Evolutionary conservation across 2,797 vertebrate genomes (phyloP).

Genomic region (Eospalax fontanierii): DNA sequence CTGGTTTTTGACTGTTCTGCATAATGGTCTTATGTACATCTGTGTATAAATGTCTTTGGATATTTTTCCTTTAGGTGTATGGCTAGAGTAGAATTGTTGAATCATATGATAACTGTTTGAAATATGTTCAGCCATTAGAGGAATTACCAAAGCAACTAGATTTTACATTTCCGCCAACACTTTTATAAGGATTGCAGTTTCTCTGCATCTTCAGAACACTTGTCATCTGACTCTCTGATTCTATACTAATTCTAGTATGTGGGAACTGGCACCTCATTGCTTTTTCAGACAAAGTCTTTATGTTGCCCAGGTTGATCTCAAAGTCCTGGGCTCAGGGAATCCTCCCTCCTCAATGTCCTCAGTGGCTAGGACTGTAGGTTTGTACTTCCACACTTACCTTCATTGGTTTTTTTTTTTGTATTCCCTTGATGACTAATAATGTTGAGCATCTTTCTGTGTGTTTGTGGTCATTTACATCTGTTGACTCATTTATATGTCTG

Average conservation of each 20-base stretch:
- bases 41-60: not conserved
- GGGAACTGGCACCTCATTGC: not conserved
- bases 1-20: not conserved
- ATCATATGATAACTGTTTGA: not conserved
- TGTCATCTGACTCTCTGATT: conserved; percentile 11
- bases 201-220: not conserved
- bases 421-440: not conserved
- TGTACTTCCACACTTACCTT: not conserved
- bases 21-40: not conserved
- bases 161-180: conserved; percentile 19
- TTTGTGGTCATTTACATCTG: not conserved
- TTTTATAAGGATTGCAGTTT: not conserved
- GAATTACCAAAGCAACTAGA: conserved; percentile 8
- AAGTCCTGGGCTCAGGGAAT: not conserved
- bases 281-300: not conserved
- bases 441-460: not conserved
- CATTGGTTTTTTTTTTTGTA: not conserved
- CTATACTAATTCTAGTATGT: not conserved
- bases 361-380: not conserved
- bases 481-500: not conserved
- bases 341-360: not conserved
- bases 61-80: not conserved
- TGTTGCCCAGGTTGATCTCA: not conserved
- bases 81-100: not conserved
- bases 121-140: not conserved